phyloP scores from a whole-genome alignment of 2,888 invertebrate species.

The Prenolepis imparis region DNA sequence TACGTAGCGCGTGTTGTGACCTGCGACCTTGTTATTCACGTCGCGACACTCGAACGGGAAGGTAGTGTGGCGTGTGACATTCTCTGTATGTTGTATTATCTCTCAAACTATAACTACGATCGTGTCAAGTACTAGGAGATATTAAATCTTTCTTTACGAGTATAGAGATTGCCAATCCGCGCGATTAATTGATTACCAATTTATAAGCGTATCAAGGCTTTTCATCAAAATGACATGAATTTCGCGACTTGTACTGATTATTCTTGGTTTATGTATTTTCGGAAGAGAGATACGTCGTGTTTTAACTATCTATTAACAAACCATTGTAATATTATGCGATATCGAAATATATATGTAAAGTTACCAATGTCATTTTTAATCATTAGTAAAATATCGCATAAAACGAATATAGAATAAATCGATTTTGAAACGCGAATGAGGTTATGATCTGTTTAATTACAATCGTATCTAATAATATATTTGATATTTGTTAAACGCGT shows the following conservation, averaged over 20 bases:
- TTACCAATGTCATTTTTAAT: not conserved
- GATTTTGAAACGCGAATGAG: not conserved
- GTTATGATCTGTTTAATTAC: not conserved
- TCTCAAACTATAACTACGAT: not conserved
- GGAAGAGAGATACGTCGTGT: not conserved
- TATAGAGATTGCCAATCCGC: not conserved
- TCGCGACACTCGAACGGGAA: conserved; percentile 1
- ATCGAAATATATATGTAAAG: not conserved
- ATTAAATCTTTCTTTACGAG: not conserved
- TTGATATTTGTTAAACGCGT: not conserved
- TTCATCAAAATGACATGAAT: not conserved
- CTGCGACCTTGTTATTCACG: not conserved
- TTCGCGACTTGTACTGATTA: not conserved
- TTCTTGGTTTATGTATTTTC: not conserved
- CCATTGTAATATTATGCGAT: not conserved
- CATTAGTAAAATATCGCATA: not conserved
- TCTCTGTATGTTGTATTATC: not conserved
- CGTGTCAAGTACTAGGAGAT: not conserved
- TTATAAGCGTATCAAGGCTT: not conserved
- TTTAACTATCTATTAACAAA: not conserved
- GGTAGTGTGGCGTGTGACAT: not conserved
- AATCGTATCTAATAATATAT: not conserved
- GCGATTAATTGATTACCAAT: not conserved
- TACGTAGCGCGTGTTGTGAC: not conserved
- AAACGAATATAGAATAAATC: not conserved